Conservation (phyloP, 2,113 vertebrate species). For the Glaucidium brasilianum region DNA sequence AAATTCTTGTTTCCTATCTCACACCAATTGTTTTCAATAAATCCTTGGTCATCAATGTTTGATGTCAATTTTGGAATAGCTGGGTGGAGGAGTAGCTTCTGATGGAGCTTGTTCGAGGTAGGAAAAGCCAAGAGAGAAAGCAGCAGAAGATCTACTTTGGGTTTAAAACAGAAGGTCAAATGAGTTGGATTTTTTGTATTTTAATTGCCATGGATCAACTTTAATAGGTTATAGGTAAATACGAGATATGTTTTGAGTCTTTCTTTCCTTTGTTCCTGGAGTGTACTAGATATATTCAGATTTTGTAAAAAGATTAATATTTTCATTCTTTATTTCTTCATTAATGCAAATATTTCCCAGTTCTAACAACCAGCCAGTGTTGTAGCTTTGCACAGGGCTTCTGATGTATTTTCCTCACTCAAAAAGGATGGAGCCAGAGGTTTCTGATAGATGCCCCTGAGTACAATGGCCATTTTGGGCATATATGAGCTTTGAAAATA, state of each 20-base stretch:
- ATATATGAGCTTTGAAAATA: background rate
- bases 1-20: background rate
- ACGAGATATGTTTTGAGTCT: background rate
- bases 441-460: background rate
- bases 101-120: accelerated
- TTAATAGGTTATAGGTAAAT: background rate
- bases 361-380: background rate
- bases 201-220: background rate
- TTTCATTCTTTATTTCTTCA: background rate
- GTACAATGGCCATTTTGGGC: background rate
- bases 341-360: background rate
- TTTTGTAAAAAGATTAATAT: background rate
- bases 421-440: background rate
- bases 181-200: background rate
- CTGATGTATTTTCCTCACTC: background rate
- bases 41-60: background rate
- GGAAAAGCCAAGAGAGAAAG: background rate
- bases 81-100: background rate
- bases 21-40: background rate
- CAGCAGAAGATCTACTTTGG: background rate
- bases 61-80: background rate
- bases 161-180: background rate
- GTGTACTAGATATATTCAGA: background rate
- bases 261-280: background rate
- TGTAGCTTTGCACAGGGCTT: background rate